A percentile compares a stretch with the other conserved stretches of the same genome.
These are phyloP conservation scores for Alaudala cheleensis DNA, from an alignment of 2,113 vertebrate species.

Conservation along the genomic window DNA sequence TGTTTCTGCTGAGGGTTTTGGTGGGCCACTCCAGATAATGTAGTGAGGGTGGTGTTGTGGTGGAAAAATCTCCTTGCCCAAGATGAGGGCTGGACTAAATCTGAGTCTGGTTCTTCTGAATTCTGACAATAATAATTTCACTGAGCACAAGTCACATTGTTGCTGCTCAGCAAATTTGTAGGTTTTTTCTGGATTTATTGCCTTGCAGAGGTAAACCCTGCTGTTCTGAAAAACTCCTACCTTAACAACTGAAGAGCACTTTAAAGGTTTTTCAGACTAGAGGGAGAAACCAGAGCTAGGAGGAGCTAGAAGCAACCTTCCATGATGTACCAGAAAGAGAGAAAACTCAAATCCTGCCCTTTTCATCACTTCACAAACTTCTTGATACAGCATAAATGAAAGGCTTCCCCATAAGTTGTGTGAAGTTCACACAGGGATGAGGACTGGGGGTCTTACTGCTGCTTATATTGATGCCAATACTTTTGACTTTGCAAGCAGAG, in stretches of 20 bases:
- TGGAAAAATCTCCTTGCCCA: not conserved
- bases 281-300: not conserved
- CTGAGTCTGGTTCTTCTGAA: not conserved
- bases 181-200: not conserved
- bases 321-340: not conserved
- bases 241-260: not conserved
- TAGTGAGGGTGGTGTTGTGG: not conserved
- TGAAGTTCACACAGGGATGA: not conserved
- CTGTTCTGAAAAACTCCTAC: not conserved
- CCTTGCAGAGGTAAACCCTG: not conserved
- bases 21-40: not conserved
- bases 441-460: not conserved
- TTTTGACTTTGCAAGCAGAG: not conserved
- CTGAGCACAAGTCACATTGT: accelerated
- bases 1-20: not conserved
- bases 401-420: not conserved
- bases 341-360: not conserved
- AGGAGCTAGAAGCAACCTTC: not conserved
- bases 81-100: not conserved
- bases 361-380: not conserved
- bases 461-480: not conserved
- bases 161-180: not conserved
- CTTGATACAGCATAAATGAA: not conserved
- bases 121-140: not conserved
- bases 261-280: not conserved